These are phyloP conservation scores for Rhopalosiphum maidis DNA, from an alignment of 1,140 invertebrate species.

Conservation along the genomic window DNA sequence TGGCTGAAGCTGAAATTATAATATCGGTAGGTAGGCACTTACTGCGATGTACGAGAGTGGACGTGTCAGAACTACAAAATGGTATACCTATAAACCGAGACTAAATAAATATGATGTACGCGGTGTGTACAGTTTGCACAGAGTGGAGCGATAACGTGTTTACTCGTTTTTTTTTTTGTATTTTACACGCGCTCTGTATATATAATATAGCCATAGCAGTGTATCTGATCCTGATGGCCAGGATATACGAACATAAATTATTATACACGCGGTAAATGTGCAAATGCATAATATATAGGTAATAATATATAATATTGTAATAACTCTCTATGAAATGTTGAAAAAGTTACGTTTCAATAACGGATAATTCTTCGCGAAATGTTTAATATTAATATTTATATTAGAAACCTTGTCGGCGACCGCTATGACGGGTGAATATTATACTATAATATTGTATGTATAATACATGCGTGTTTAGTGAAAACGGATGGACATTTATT, in stretches of 20 bases:
- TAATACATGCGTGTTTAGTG: no score
- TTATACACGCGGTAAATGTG: background rate
- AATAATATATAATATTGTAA: background rate
- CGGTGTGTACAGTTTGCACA: background rate
- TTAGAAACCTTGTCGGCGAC: no score
- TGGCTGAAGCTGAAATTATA: no score
- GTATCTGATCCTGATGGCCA: background rate
- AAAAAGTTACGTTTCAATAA: background rate
- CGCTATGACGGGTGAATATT: no score
- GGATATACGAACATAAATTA: background rate
- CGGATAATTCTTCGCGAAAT: background rate
- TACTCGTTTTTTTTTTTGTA: background rate
- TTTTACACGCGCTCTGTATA: background rate
- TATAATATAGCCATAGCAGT: background rate
- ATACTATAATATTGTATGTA: no score
- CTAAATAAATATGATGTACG: background rate
- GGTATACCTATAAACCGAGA: background rate
- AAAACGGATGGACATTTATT: background rate
- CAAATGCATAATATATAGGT: background rate
- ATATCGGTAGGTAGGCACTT: background rate
- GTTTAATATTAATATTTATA: background rate
- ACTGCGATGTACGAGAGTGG: background rate
- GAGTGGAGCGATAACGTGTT: background rate
- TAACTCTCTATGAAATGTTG: background rate
- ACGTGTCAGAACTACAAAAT: conserved; percentile 5